Evolutionary conservation across 2,113 vertebrate genomes (phyloP), one percentile per base, ranked within the genome.

Genomic region (Cichladusa arquata): DNA sequence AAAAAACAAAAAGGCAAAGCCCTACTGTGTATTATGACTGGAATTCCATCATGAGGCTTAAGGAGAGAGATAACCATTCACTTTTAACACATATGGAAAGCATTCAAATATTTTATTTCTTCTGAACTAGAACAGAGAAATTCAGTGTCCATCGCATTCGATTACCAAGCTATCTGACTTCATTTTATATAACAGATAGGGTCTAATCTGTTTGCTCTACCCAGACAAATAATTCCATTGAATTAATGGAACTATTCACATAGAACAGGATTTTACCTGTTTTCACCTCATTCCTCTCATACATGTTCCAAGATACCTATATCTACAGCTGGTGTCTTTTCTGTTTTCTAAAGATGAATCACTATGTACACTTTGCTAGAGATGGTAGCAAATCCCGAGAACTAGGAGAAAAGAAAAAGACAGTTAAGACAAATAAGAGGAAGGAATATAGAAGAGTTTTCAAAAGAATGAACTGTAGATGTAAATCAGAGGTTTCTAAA

Each of bases 391-490:
- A 97, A 98, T 96, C 98, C 96, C 96, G 89, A 97, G 95, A 98
- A 97, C 98, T 98, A 98, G 97, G 95, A 97, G 88, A 98, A 98
- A 97, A 98, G 96, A 96, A 90, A 97, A 87, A 96, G 94, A 97
- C 91, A 97, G 91, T 96, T 96, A 97, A 95, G 96, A 92, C 45
- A 97, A 95, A 94, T 95, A 86, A 96, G 81, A 93, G 44, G 89
- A 88, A 81, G 86, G 67, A 93, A 95, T 62, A 88, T 15, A 69
- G 81, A 84, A 77, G 23, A 86, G 13, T 69, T 77, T 70, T 45
- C 31, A 14, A 38, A 45, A 61, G 26, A 87, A 45, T 65, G 44
- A 96, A 77, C 14, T 76, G 40, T 26, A 94, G 48, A 74, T 6
- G 18, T 70, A 95, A 24, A 82, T 94, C 65, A 74, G 19, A 92